A percentile compares a stretch with the other conserved stretches of the same genome.
These are phyloP conservation scores for Drosophila suboccidentalis DNA, from an alignment of 2,888 invertebrate species.

Conservation along the genomic window DNA sequence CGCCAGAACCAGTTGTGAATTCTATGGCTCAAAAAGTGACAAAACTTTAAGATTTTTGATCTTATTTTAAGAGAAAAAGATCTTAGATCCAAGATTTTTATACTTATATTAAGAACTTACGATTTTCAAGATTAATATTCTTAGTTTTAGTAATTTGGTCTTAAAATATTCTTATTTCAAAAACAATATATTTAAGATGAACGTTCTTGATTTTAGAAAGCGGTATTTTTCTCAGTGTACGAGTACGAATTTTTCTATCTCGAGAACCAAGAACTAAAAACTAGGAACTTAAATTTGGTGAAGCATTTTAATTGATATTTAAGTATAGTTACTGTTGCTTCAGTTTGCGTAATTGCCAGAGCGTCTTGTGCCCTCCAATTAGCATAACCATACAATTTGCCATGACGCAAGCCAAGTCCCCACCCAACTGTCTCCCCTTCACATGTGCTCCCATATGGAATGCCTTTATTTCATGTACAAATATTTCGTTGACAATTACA, in stretches of 20 bases:
- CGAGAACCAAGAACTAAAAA: neutral
- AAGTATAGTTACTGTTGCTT: conserved; percentile 49
- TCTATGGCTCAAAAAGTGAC: no score
- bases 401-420: conserved; percentile 64
- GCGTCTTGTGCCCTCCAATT: conserved; percentile 68
- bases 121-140: no score
- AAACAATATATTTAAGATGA: no score
- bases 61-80: no score
- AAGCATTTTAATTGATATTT: conserved; percentile 74
- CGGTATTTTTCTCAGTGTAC: no score
- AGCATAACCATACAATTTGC: conserved; percentile 49
- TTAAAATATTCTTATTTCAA: no score
- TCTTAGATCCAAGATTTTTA: no score
- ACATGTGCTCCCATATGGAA: conserved; percentile 29
- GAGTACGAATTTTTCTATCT: neutral
- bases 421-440: neutral
- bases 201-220: no score
- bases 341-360: conserved; percentile 57
- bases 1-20: no score
- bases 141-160: no score
- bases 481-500: conserved; percentile 69
- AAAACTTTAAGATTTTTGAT: no score
- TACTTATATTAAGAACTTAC: no score
- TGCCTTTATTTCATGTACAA: conserved; percentile 54
- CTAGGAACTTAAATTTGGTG: conserved; percentile 20